Evolutionary conservation across 2,888 invertebrate species (phyloP), one percentile per base, ranked within the genome.

Genomic region (Trissonchulus sp.): DNA sequence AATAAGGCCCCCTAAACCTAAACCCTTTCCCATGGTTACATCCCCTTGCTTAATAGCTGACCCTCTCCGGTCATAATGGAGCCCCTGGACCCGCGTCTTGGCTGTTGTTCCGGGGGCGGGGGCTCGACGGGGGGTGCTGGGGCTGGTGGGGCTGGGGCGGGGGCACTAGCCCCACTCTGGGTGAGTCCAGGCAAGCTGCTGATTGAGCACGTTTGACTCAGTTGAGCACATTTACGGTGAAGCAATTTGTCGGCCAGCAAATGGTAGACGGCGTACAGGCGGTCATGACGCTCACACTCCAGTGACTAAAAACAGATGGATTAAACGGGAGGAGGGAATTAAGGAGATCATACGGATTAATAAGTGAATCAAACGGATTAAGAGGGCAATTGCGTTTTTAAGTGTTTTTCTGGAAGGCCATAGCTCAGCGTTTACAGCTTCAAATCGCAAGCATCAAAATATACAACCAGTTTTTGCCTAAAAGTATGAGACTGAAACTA

Each of bases 251-350:
- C 77, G 63, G 28, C 37, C 72, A 77, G 48, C n/a, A 77, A 28
- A 34, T 68, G 73, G 68, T 77, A 77, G 60, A 60, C 23, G 31
- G 73, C 77, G 75, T 73, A 73, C 28, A 62, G 2, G 2, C 34
- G 31, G 63, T 77, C 77, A 68, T 72, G 77, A 1, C 34, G 37
- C 23, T 73, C 34, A 28, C 72, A 36, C 2, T 1, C 1, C 60
- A 77, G 34, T 33, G 77, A n/a, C 77, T 77, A 62, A 34, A 76
- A 62, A n/a, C n/a, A n/a, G n/a, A n/a, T n/a, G n/a, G n/a, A n/a
- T n/a, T n/a, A n/a, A n/a, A n/a, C n/a, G n/a, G n/a, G n/a, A n/a
- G n/a, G n/a, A n/a, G n/a, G n/a, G n/a, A n/a, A n/a, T n/a, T n/a
- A n/a, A n/a, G n/a, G n/a, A n/a, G n/a, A n/a, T n/a, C n/a, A n/a